Base-by-base conservation (phyloP, 1,140 invertebrate genomes). In the Globodera rostochiensis region DNA sequence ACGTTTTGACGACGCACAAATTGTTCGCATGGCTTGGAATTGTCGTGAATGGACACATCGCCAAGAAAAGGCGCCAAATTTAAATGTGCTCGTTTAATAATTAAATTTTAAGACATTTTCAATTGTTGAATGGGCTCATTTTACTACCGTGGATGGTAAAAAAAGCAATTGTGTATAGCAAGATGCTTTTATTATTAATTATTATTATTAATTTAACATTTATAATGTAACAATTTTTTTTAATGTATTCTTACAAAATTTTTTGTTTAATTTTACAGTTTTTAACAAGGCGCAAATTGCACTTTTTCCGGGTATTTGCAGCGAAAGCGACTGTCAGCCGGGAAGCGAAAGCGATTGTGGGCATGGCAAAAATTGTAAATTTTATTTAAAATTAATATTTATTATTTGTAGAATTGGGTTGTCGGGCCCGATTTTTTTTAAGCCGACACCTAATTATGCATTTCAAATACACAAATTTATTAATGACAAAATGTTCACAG, bases 241-340 rank as follows among this genome's bases (percentile, higher is more conserved):
- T 25, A 25, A 25, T 25, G 25, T 25, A 25, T 25, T 25, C 25
- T 36, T 36, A 36, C 36, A 36, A 36, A 36, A 36, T 36, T 36
- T 36, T 36, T 36, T 36, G 36, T 36, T 36, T 36, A 36, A 36
- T 36, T 36, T 36, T 36, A 36, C 19, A 64, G 57, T 53, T 53
- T 76, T 60, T 21, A 76, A 76, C 49, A 60, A 45, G 45, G 74
- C 74, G 5, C 50, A 60, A 19, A n/a, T 76, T 47, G 74, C 36
- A 1, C 25, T 76, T 19, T 13, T 60, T 13, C 74, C 74, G n/a
- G 74, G 74, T 4, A 76, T 76, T 76, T 76, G 74, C 49, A 45
- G 25, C 21, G 49, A 76, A 36, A 53, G 60, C 60, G 50, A 76
- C 21, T 76, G 74, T 53, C 50, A 76, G 49, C 60, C 60, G 25